Evolutionary conservation across 1,140 invertebrate genomes (phyloP), one percentile per base, ranked within the genome.

Genomic region (Zaprionus ornatus): DNA sequence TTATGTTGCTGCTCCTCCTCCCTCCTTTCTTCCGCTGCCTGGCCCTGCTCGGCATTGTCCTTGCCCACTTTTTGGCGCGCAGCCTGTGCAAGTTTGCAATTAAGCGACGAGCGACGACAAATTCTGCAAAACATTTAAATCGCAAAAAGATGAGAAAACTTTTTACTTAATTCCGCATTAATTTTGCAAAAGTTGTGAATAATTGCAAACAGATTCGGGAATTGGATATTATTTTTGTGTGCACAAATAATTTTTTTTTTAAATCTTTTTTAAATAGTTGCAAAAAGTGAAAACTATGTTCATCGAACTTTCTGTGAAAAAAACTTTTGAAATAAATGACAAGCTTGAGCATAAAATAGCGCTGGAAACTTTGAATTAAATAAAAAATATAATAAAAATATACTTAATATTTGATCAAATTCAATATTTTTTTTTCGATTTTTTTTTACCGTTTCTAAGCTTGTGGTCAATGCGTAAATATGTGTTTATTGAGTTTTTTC

Each of bases 1-100:
- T 85, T 61, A 52, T 79, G 17, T 48, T 40, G 35, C 42, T 74
- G 61, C 74, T 69, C 19, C 77, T 67, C 12, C 50, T 23, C 17
- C 67, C 65, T 13, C 17, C 9, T n/a, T 35, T 64, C 37, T 45
- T 37, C 23, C 25, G 45, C 27, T 73, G 17, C 60, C 19, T 25
- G 29, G 9, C 9, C 29, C 7, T 29, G 29, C 29, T 48, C 27
- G n/a, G 10, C 55, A 48, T 17, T 15, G 29, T 32, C 29, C 17
- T 6, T 23, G 61, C 61, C 19, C 19, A n/a, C 61, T 42, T 68
- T 68, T 74, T 61, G 71, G 64, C 71, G 71, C 67, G 73, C 42
- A 21, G n/a, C 17, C 32, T 59, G 29, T 60, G 13, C 1, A 60
- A 61, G 42, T 40, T 65, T n/a, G 25, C 27, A 66, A 66, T 66